Base-by-base conservation (phyloP, 2,113 vertebrate species). In the Eudyptes chrysolophus region DNA sequence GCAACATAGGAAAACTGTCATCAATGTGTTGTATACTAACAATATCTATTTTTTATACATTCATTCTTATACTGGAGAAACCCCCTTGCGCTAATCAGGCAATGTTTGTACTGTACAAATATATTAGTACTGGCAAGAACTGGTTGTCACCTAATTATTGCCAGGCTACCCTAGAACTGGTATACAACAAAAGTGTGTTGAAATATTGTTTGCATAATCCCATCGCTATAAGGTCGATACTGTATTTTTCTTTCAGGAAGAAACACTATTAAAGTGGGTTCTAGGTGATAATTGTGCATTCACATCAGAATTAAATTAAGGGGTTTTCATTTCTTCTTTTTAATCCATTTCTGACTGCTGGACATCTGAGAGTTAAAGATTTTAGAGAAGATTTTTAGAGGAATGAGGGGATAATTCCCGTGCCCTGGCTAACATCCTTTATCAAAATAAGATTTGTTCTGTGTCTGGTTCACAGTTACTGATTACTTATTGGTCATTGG, bases 391-490 rank as follows among this genome's bases (percentile, higher is more conserved):
- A 62, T 58, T 93, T 94, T 88, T 44, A 84, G 77, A 96, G 30
- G 60, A 94, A 91, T 81, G 84, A 94, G 46, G 40, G 69, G 57
- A 87, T 89, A 92, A 75, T 61, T 96, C 57, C 58, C 2, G 3
- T 91, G 86, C 70, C 57, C 80, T 76, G 57, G 36, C 90, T 87
- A 89, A 46, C 91, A 95, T 89, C 60, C 52, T 69, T 95, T 95
- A 82, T 92, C 86, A 96, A 96, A 97, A 81, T 89, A 91, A 96
- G 76, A 95, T 95, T 96, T 89, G 65, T 97, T 95, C 93, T 76
- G 21, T 92, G 80, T 78, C 90, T 95, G 46, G n/a, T 87, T 96
- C 86, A 76, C n/a, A 11, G 52, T 95, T 95, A 87, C 81, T 94
- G 89, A 92, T 96, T 74, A 90, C 57, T 80, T 94, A 74, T 71